Base-by-base conservation (phyloP, 1,140 invertebrate species). In the Drosophila ercepeae region DNA sequence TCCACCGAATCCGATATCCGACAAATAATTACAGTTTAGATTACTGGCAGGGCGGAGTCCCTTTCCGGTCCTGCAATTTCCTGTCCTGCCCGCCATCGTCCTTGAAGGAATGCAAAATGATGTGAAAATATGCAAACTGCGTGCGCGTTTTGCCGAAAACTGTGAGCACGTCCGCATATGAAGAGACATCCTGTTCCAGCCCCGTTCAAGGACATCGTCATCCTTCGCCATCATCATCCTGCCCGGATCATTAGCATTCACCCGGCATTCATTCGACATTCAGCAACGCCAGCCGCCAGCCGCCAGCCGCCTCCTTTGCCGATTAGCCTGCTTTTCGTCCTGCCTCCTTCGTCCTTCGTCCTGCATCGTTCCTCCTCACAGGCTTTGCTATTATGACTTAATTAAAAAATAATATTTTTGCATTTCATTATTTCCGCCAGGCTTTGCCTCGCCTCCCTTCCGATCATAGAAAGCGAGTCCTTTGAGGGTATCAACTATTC, bases 81-180 rank as follows among this genome's bases (percentile, higher is more conserved):
- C 36, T 21, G 16, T 25, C n/a, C 13, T 23, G 16, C 36, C 29
- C 4, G 36, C 13, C 36, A 7, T 14, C 36, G 69, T 36, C 50
- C 49, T 46, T 72, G 27, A 68, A 68, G 52, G 49, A 70, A 72
- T 72, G 50, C 49, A 54, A 57, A 65, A 65, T 51, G 50, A 74
- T 82, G 78, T 69, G 79, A 77, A 78, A 78, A 78, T 83, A 83
- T 83, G 78, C 78, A 83, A 83, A 71, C 63, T 78, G 78, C 69
- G 78, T 84, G 52, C 69, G 61, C 64, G 46, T 51, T 32, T 39
- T 64, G 42, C 42, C 57, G 45, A 69, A 70, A 74, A 57, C 67
- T 74, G 54, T 51, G 11, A 49, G 58, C 78, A 77, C 75, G 74
- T 73, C 29, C 32, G n/a, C n/a, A 14, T 39, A 8, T 39, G n/a